These are phyloP conservation scores for Caligus rogercresseyi DNA, from an alignment of 1,140 invertebrate genomes.

Conservation along the genomic window DNA sequence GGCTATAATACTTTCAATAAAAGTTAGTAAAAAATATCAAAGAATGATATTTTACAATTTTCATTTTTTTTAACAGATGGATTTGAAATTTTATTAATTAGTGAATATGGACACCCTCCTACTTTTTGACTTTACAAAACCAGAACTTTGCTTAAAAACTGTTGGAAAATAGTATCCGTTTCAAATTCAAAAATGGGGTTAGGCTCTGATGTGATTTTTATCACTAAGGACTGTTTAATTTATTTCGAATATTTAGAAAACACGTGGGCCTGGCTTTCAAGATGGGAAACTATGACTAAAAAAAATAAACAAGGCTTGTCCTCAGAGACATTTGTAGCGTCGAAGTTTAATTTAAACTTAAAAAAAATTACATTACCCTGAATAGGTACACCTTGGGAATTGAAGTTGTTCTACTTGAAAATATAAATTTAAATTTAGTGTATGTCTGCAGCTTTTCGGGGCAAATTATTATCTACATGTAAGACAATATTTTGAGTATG, in stretches of 20 bases:
- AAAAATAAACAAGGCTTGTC: neutral
- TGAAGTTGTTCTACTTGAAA: neutral
- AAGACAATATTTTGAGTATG: neutral
- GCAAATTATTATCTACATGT: neutral
- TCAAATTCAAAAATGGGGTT: neutral
- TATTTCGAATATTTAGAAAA: neutral
- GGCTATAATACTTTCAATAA: neutral
- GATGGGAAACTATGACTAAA: neutral
- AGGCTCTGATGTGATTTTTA: neutral
- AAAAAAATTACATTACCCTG: neutral
- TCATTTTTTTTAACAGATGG: neutral
- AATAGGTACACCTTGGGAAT: neutral
- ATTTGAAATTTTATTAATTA: neutral
- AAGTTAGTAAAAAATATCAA: neutral
- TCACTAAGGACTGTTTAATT: neutral
- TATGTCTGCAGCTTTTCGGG: neutral
- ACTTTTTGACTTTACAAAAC: neutral
- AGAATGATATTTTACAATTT: neutral
- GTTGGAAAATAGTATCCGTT: neutral
- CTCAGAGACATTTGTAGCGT: neutral
- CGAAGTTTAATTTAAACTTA: neutral
- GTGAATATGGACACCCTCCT: neutral
- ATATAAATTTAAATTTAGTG: neutral
- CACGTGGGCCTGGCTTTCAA: neutral
- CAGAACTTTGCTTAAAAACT: neutral